Evolutionary conservation across 2,888 invertebrate species (phyloP), one percentile per base, ranked within the genome.

Genomic region (Anthophora plumipes): DNA sequence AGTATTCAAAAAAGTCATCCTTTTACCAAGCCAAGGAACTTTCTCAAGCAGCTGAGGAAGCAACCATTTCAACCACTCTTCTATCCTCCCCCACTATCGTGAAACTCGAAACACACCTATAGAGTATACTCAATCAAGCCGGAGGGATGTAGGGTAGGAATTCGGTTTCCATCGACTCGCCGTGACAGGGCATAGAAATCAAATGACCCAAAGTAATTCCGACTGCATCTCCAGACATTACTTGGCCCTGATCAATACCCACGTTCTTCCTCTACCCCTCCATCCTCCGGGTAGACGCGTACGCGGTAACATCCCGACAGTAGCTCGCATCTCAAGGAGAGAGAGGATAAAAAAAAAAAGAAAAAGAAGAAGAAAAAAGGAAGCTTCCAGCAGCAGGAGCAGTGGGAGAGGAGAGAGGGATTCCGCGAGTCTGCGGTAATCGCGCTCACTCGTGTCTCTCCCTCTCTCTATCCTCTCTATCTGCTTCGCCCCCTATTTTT

Each of bases 361-460:
- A n/a, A n/a, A n/a, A n/a, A n/a, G n/a, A n/a, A n/a, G n/a, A n/a
- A n/a, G n/a, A n/a, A n/a, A n/a, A 66, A 63, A 74, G 67, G 74
- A 72, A 69, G 76, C 55, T 31, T 0, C 39, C 48, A 59, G 68
- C 59, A 54, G 39, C 39, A n/a, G 55, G 57, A 55, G 67, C 70
- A 50, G 76, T 66, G 54, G 57, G 57, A 55, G 57, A 54, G 52
- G 50, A 66, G 48, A 78, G 79, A 78, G 75, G 85, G 78, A 83
- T 87, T 86, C 80, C 78, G 87, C 85, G 87, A 85, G 87, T 84
- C 85, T 86, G 87, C 84, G 85, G 85, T 87, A 87, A 87, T 87
- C 87, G 87, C 81, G 74, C 85, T 81, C 80, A 69, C 80, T 87
- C 80, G 78, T 79, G 81, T 68, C 22, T 37, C 76, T 67, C 82